A percentile compares a stretch with the other conserved stretches of the same genome.
phyloP scores from a whole-genome alignment of 2,888 invertebrate species.

The Noctua pronuba region DNA sequence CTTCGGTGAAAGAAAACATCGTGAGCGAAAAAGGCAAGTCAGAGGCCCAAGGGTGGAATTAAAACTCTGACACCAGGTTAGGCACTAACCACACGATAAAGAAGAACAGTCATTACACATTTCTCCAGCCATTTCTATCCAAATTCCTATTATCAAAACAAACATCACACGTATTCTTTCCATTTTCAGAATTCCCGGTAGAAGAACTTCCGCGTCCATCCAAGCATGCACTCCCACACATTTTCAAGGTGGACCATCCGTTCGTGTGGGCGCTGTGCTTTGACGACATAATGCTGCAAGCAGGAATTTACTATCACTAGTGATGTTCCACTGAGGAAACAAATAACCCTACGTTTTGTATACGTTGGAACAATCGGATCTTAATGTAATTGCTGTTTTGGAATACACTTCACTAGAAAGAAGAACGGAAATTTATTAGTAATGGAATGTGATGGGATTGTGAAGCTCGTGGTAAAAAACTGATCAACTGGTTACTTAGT shows the following conservation, averaged over 20 bases:
- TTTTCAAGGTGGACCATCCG: constrained; percentile 39
- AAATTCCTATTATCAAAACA: background rate
- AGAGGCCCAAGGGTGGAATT: too few relatives aligned
- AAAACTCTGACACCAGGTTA: too few relatives aligned
- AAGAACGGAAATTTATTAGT: background rate
- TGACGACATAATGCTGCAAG: background rate
- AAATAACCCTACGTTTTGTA: background rate
- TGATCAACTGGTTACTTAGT: background rate
- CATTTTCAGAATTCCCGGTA: constrained; percentile 25
- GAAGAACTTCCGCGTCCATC: background rate
- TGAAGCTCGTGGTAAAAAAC: background rate
- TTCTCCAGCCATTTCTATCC: too few relatives aligned
- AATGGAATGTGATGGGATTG: background rate
- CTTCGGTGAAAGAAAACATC: too few relatives aligned
- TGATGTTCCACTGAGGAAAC: background rate
- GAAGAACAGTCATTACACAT: too few relatives aligned
- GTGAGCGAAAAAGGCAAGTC: too few relatives aligned
- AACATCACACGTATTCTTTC: background rate
- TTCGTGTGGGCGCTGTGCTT: background rate
- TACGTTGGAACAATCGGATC: background rate
- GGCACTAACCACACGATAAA: too few relatives aligned
- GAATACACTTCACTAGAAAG: background rate
- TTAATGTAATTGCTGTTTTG: background rate
- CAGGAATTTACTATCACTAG: background rate
- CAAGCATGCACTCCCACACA: background rate